Evolutionary conservation across 2,113 vertebrate species (phyloP).

Genomic region (Hydropotes inermis): DNA sequence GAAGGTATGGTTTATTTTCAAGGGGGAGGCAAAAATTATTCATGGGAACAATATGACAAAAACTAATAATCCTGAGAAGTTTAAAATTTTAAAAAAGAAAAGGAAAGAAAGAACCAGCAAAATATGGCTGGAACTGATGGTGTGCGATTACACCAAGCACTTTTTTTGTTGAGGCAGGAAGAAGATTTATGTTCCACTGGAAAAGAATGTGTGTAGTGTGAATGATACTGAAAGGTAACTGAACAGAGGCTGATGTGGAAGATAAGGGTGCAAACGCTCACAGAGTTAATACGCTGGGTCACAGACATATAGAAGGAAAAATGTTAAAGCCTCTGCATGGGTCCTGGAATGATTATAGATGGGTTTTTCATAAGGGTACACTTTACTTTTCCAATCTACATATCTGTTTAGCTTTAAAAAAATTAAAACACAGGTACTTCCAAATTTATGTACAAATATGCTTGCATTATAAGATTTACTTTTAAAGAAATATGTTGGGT

Average conservation of each 20-base stretch:
- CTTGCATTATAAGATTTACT: neutral
- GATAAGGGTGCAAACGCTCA: constrained; percentile 68
- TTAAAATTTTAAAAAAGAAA: neutral
- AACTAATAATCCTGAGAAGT: constrained; percentile 41
- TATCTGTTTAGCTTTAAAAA: constrained; percentile 31
- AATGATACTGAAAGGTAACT: constrained; percentile 65
- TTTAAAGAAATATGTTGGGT: neutral
- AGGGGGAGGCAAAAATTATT: constrained; percentile 28
- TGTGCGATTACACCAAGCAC: constrained; percentile 48
- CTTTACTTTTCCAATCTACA: neutral
- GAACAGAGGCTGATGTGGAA: constrained; percentile 58
- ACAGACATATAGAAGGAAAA: constrained; percentile 55
- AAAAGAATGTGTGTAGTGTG: constrained; percentile 64
- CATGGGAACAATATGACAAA: constrained; percentile 8
- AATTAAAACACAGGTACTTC: constrained; percentile 2
- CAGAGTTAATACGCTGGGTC: constrained; percentile 41
- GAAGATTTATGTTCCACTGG: constrained; percentile 77
- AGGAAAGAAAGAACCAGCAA: neutral
- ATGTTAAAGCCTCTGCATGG: constrained; percentile 23
- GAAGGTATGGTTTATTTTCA: constrained; percentile 40
- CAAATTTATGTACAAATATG: constrained; percentile 3
- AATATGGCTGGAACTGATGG: neutral
- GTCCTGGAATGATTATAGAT: constrained; percentile 4
- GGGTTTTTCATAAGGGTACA: neutral
- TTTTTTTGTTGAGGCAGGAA: constrained; percentile 61